Evolutionary conservation across 2,113 vertebrate species (phyloP).

Genomic region (Toxotes chatareus): DNA sequence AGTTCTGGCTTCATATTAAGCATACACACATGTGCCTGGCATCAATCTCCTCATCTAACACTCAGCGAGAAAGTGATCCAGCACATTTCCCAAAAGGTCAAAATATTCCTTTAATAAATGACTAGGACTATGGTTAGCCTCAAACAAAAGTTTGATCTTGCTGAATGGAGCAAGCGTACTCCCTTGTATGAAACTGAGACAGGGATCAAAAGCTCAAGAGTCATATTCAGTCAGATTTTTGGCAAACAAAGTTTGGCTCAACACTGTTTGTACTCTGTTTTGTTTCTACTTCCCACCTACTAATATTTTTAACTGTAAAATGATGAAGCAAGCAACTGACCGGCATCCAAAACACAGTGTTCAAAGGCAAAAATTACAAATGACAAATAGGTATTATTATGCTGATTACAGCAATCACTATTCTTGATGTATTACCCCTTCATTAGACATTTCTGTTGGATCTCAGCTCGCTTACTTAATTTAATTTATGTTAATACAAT

Average conservation of each 20-base stretch:
- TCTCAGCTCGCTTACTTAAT: neutral
- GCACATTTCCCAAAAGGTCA: neutral
- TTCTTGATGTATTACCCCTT: constrained; percentile 20
- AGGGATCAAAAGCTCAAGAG: neutral
- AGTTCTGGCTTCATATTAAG: neutral
- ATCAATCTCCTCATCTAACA: neutral
- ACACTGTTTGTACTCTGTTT: neutral
- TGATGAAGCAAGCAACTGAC: neutral
- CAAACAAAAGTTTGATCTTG: too few relatives aligned
- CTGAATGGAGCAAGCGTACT: too few relatives aligned
- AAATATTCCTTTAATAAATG: neutral
- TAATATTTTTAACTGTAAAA: neutral
- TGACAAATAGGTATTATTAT: constrained; percentile 16
- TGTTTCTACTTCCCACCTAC: neutral
- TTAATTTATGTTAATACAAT: constrained; percentile 18
- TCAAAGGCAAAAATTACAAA: constrained; percentile 20
- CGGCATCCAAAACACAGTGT: neutral
- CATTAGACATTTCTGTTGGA: constrained; percentile 10
- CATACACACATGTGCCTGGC: neutral
- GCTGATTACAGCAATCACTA: constrained; percentile 40
- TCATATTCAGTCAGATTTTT: neutral
- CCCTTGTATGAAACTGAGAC: neutral
- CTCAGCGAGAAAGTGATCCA: neutral
- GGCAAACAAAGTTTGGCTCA: constrained; percentile 4
- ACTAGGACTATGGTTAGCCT: neutral